phyloP scores from a whole-genome alignment of 1,140 invertebrate species.

The Nasonia vitripennis region DNA sequence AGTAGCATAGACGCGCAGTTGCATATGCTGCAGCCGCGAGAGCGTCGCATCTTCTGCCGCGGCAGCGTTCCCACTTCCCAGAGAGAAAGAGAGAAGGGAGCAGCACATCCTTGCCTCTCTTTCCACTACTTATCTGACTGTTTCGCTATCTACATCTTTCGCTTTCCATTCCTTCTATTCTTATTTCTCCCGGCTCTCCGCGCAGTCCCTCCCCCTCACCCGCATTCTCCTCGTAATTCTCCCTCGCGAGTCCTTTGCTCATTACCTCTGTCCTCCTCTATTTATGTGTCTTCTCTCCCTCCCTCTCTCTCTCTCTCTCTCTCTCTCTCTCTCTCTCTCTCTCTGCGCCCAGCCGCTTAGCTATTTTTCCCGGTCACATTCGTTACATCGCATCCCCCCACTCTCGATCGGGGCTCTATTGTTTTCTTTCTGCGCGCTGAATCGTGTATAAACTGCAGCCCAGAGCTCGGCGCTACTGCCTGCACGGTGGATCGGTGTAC shows the following conservation, averaged over 20 bases:
- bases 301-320: not conserved
- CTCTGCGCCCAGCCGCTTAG: not conserved
- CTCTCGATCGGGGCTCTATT: not conserved
- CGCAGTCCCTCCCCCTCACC: not conserved
- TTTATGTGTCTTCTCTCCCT: not conserved
- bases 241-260: constrained; percentile 14
- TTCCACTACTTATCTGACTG: constrained; percentile 17
- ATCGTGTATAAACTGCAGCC: too few species aligned
- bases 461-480: not conserved
- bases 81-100: not conserved
- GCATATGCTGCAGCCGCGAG: not conserved
- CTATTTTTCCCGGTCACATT: constrained; percentile 9
- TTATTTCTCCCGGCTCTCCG: not conserved
- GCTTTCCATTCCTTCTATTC: not conserved
- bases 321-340: not conserved
- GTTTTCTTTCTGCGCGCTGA: constrained; percentile 1
- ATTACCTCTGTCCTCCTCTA: constrained; percentile 18
- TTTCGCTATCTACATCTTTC: constrained; percentile 8
- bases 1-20: not conserved
- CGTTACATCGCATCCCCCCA: not conserved
- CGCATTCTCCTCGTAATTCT: constrained; percentile 32
- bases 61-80: not conserved
- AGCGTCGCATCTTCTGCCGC: not conserved
- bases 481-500: not conserved
- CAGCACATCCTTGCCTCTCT: constrained; percentile 30